Base-by-base conservation (phyloP, 1,140 invertebrate genomes). In the Armadillidium nasatum region DNA sequence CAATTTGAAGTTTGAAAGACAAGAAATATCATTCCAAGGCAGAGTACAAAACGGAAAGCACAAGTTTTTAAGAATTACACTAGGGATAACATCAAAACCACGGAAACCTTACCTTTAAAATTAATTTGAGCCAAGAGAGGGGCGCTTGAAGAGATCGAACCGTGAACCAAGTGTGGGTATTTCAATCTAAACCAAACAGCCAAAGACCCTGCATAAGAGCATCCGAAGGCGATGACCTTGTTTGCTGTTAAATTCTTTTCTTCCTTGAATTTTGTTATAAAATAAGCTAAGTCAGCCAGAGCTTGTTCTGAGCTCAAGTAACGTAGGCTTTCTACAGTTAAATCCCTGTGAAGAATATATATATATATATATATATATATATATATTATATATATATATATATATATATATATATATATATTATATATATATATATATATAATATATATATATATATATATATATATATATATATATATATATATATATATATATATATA, bases 291-390 rank as follows among this genome's bases (percentile, higher is more conserved):
- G 86, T 97, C 94, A 10, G 91, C 93, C 44, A 97, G 84, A 0
- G 94, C 94, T 86, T 96, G 94, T 80, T 93, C 88, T 21, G 93
- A 95, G 73, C 87, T 93, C n/a, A 97, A 84, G 82, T 89, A 96
- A 44, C 85, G 82, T 67, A 97, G 84, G 84, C 94, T 95, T 69
- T 92, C 89, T 0, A 90, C 87, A 78, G 89, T 89, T 73, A 92
- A 83, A 85, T 94, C 91, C 66, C 92, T 94, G 83, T n/a, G n/a
- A n/a, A n/a, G n/a, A n/a, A n/a, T n/a, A n/a, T n/a, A n/a, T n/a
- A n/a, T n/a, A n/a, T n/a, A n/a, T n/a, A n/a, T n/a, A n/a, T n/a
- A n/a, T n/a, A n/a, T n/a, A n/a, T n/a, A n/a, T n/a, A n/a, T n/a
- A n/a, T n/a, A n/a, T n/a, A n/a, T n/a, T n/a, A n/a, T n/a, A n/a